Base-by-base conservation (phyloP, 1,140 invertebrate species). In the Yoshiicerus persimilis region DNA sequence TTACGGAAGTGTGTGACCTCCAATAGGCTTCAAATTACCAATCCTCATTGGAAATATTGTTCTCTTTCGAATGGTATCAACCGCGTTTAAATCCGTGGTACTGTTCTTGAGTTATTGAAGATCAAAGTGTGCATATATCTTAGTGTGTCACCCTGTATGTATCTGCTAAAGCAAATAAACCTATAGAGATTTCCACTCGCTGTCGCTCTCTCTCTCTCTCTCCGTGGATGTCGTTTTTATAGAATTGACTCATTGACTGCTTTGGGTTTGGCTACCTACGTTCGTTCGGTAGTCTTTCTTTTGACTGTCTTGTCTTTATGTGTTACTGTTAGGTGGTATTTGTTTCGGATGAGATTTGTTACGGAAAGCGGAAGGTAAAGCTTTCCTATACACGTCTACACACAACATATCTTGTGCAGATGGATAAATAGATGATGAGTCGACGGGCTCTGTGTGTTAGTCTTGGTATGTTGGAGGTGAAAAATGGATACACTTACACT, bases 401-500 rank as follows among this genome's bases (percentile, higher is more conserved):
- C 30, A 38, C 20, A 80, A 36, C 16, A 80, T 80, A 80, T 36
- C 75, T n/a, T 80, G 75, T 80, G 70, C 30, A 75, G 86, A 86
- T 77, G 75, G 38, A 80, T 77, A 87, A 87, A 87, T 77, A 87
- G 75, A 87, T 87, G 86, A 80, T 87, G 66, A 87, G 70, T 56
- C 64, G 27, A 80, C 34, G 64, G 34, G 36, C 64, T 20, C 34
- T 87, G 64, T 86, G 64, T 87, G 47, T 84, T 41, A 38, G 47
- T 47, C 47, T 20, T 39, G 23, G 86, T 87, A 34, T 39, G 39
- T 36, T 30, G 38, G 80, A 88, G 87, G 83, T 88, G 87, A 88
- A 86, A 88, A 88, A 88, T 88, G 87, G 84, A 86, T 85, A 84
- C 87, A 87, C 87, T 87, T 87, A 87, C 84, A 88, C 87, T 88